A percentile compares a stretch with the other conserved stretches of the same genome.
Conservation (phyloP, 2,113 vertebrate species). For the Lamprotornis superbus region DNA sequence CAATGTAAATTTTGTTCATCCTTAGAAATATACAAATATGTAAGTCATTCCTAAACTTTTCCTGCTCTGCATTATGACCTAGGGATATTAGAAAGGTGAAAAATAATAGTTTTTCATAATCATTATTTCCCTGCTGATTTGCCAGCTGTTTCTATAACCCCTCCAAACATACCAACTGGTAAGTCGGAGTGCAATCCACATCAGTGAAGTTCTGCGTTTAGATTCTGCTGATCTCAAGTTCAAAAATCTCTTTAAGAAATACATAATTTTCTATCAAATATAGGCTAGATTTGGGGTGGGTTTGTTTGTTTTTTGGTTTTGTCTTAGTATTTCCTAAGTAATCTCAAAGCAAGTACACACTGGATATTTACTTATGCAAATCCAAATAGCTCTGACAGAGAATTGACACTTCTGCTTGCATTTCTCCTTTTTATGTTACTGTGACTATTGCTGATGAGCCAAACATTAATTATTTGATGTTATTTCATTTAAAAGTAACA, state of each 20-base stretch:
- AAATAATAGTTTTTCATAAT: conserved; percentile 71
- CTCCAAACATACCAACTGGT: conserved; percentile 50
- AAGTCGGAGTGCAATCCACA: conserved; percentile 28
- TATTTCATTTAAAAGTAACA: neutral
- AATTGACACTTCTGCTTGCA: neutral
- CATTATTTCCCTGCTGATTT: conserved; percentile 73
- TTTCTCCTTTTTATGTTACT: neutral
- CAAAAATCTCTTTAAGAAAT: neutral
- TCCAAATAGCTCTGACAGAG: neutral
- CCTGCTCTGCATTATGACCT: neutral
- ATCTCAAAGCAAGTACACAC: neutral
- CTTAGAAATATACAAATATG: neutral
- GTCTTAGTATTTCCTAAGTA: neutral
- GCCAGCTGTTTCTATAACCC: conserved; percentile 70
- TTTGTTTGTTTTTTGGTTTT: neutral
- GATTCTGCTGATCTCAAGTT: conserved; percentile 28
- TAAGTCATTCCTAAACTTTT: neutral
- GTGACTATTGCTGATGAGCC: neutral
- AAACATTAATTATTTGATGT: neutral
- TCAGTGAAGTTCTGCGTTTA: conserved; percentile 34
- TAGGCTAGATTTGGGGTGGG: neutral
- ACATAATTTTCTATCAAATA: neutral
- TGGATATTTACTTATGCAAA: neutral
- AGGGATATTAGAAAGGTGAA: neutral
- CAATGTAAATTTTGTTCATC: neutral